phyloP scores from a whole-genome alignment of 1,140 invertebrate species.

The Drusus annulatus region DNA sequence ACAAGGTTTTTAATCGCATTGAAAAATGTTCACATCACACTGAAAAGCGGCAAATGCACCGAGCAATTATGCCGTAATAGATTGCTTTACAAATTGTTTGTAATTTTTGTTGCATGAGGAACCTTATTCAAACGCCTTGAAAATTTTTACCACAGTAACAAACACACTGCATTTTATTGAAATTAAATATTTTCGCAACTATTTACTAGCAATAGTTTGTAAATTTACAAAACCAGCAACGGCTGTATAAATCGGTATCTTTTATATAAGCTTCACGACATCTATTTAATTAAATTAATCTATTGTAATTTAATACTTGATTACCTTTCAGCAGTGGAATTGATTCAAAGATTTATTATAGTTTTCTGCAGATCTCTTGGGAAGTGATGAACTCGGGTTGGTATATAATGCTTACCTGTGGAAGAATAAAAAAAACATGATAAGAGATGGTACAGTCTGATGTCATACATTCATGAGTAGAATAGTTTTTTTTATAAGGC shows the following conservation, averaged over 20 bases:
- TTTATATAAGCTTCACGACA: too few species aligned
- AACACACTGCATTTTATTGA: too few species aligned
- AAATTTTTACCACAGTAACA: too few species aligned
- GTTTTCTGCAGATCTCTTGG: background rate
- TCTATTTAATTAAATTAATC: too few species aligned
- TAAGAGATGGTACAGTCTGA: slow-evolving; percentile 24
- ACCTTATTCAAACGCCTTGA: too few species aligned
- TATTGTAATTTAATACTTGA: too few species aligned
- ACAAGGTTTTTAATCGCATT: background rate
- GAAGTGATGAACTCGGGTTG: background rate
- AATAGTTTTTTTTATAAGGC: slow-evolving; percentile 30
- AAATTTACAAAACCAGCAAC: too few species aligned
- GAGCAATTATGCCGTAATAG: background rate
- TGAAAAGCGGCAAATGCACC: background rate
- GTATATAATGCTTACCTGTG: slow-evolving; percentile 32
- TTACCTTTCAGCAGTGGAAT: too few species aligned
- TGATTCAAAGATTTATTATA: too few species aligned
- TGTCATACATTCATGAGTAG: slow-evolving; percentile 34
- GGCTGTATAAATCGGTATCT: too few species aligned
- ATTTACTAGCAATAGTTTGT: too few species aligned
- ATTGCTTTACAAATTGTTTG: background rate
- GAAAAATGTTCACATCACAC: slow-evolving; percentile 5
- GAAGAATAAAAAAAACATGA: slow-evolving; percentile 31
- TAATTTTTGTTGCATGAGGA: slow-evolving; percentile 1
- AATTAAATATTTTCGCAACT: too few species aligned